Base-by-base conservation (phyloP, 2,797 vertebrate species). In the Octomys mimax region DNA sequence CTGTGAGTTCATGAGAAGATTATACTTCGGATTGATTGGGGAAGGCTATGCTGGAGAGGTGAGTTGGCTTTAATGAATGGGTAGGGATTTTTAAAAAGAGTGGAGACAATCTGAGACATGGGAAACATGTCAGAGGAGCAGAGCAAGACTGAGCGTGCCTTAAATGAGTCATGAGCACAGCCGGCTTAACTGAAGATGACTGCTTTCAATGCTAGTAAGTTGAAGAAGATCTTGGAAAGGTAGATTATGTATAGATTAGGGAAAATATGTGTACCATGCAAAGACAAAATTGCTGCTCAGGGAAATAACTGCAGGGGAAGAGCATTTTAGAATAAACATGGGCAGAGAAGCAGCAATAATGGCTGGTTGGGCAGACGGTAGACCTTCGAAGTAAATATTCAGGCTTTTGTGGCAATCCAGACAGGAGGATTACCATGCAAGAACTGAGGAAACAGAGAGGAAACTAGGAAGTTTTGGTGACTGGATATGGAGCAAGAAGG, bases 1-100 rank as follows among this genome's bases (percentile, higher is more conserved):
- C 77, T 75, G 5, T 86, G 93, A 89, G n/a, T 91, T 96, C 93
- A 84, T 66, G 62, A 54, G 57, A 88, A 95, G 94, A 96, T 66
- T 92, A 89, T 66, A 73, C 86, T 91, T 73, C 19, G 78, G 83
- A 82, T 75, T 73, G 79, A 89, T 82, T 79, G 62, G 75, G 68
- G 68, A 91, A 91, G 81, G 39, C 79, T 89, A 5, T 61, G 70
- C 22, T 83, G 84, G 62, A 87, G 81, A 92, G 78, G 24, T 95
- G 46, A 91, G 78, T 19, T 92, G 81, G 61, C 81, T 89, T 59
- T 93, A 81, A 97, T 79, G 59, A 71, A 85, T 78, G 83, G 86
- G 57, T 94, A 91, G 33, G 61, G 86, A 57, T 52, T 91, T 42
- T 18, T 71, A 68, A 57, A 92, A 36, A 68, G 31, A 73, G 33